Evolutionary conservation across 2,888 invertebrate genomes (phyloP), one percentile per base, ranked within the genome.

Genomic region (Trissolcus brochymenae): DNA sequence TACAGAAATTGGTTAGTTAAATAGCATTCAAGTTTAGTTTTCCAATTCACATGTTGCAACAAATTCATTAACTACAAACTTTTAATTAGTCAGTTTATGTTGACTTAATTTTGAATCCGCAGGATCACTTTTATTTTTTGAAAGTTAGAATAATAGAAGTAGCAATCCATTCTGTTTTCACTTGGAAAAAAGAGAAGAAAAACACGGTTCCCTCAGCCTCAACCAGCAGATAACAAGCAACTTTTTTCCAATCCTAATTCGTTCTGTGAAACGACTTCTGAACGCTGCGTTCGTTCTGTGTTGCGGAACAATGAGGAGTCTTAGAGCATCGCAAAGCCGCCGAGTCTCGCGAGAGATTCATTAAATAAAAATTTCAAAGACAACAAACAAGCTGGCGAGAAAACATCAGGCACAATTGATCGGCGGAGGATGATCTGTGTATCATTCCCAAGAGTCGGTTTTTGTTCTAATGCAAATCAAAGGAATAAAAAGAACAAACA

Each of bases 211-310:
- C 19, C 54, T 57, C 49, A 51, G 54, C 53, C 61, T 64, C 75
- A 75, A 75, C 68, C 55, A 75, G 54, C 68, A 68, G 64, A 75
- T 75, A 75, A 75, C 74, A 64, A 75, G 74, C 74, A 67, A 64
- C 54, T 49, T 75, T 75, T 73, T 35, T 74, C 29, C 57, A 57
- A 67, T 67, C 49, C 68, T 57, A 62, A 54, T 68, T 75, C 57
- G 67, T 75, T 75, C 68, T 68, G 68, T 68, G 41, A 21, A 2
- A 9, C 61, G 9, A 64, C 62, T 35, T 61, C 56, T 56, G 50
- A 67, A 56, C 46, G 74, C 66, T 40, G 19, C 46, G 61, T 55
- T 61, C 56, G 51, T 19, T 62, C 43, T 67, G 14, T 41, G 56
- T 16, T 41, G 29, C 50, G 29, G 73, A 56, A 73, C 73, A 73